A percentile compares a stretch with the other conserved stretches of the same genome.
phyloP scores from a whole-genome alignment of 2,888 invertebrate species.

The Glaucopsyche alexis region DNA sequence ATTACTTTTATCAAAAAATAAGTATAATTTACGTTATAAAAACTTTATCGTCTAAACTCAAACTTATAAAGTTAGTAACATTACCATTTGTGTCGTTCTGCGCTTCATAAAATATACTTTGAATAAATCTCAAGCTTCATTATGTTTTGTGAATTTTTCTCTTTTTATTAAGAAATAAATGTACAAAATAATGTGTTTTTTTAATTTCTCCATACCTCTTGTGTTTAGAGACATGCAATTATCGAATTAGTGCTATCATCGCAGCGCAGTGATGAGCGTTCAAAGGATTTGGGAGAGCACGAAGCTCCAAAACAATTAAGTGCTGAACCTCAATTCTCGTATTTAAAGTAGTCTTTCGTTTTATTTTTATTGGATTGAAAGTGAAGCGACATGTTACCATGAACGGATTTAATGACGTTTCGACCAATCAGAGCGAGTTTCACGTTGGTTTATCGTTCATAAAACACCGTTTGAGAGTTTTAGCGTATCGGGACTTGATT shows the following conservation, averaged over 20 bases:
- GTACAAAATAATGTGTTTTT: not conserved
- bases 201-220: not conserved
- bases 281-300: not conserved
- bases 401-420: too few species aligned
- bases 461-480: too few species aligned
- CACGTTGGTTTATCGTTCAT: too few species aligned
- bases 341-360: too few species aligned
- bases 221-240: not conserved
- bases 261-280: not conserved
- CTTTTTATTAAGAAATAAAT: not conserved
- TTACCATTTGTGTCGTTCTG: not conserved
- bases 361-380: too few species aligned
- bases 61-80: not conserved
- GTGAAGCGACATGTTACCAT: too few species aligned
- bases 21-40: not conserved
- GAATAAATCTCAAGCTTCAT: not conserved
- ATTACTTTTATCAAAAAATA: not conserved
- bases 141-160: not conserved
- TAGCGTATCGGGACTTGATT: too few species aligned
- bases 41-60: not conserved
- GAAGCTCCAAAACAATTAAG: not conserved
- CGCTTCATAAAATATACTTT: not conserved
- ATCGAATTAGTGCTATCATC: not conserved
- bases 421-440: too few species aligned
- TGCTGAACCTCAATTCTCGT: too few species aligned